Conservation (phyloP, 1,140 invertebrate species). For the Luehdorfia chinensis region DNA sequence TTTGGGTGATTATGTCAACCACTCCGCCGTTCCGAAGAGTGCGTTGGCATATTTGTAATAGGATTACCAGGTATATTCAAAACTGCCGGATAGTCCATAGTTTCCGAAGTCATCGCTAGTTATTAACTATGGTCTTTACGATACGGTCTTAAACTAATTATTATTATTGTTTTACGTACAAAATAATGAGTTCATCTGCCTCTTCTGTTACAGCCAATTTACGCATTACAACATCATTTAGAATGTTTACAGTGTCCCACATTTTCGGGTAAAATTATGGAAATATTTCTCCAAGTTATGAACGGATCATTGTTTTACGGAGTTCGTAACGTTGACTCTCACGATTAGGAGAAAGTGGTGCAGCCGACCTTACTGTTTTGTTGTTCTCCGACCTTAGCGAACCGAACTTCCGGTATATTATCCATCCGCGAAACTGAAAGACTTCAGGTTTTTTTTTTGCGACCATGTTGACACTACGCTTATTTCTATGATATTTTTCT, state of each 20-base stretch:
- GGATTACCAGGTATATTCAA: background rate
- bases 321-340: slow-evolving; percentile 43
- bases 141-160: too few relatives aligned
- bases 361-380: slow-evolving; percentile 56
- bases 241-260: background rate
- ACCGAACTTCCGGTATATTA: slow-evolving; percentile 39
- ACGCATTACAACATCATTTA: background rate
- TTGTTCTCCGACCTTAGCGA: slow-evolving; percentile 49
- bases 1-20: slow-evolving; percentile 62
- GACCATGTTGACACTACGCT: too few relatives aligned
- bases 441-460: too few relatives aligned
- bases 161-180: too few relatives aligned
- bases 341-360: slow-evolving; percentile 57
- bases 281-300: slow-evolving; percentile 3
- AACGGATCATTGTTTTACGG: slow-evolving; percentile 54
- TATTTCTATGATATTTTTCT: too few relatives aligned
- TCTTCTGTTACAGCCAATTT: too few relatives aligned
- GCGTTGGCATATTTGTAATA: slow-evolving; percentile 23
- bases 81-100: background rate
- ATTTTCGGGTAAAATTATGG: background rate
- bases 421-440: too few relatives aligned
- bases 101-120: background rate
- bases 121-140: too few relatives aligned
- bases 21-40: too few relatives aligned
- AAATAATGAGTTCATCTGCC: too few relatives aligned